Evolutionary conservation across 2,797 vertebrate genomes (phyloP).

Genomic region (Myioborus miniatus): DNA sequence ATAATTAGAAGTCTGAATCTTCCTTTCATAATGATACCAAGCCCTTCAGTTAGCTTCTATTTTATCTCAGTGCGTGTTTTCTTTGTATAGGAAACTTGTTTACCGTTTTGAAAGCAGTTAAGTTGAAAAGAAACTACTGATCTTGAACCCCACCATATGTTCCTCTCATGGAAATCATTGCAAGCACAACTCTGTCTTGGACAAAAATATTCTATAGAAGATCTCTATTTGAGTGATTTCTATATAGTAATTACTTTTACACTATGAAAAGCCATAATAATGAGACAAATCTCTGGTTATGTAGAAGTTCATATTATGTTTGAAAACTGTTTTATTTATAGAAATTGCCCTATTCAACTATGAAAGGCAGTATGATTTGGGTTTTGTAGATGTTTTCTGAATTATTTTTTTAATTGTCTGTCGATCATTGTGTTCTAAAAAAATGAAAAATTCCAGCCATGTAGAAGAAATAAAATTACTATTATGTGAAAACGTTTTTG

Average conservation of each 20-base stretch:
- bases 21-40: not conserved
- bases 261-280: not conserved
- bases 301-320: not conserved
- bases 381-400: not conserved
- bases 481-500: not conserved
- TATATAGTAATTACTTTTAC: not conserved
- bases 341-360: not conserved
- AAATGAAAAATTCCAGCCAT: not conserved
- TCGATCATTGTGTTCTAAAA: not conserved
- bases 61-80: not conserved
- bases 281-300: not conserved
- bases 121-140: not conserved
- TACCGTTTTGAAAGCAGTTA: not conserved
- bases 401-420: not conserved
- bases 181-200: not conserved
- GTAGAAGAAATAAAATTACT: not conserved
- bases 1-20: not conserved
- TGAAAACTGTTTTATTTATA: not conserved
- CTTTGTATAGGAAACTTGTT: not conserved
- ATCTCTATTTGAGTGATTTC: not conserved
- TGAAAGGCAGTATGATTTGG: not conserved
- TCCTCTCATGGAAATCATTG: not conserved
- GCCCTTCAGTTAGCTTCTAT: not conserved
- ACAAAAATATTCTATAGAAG: not conserved
- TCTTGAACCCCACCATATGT: accelerated